Conservation (phyloP, 2,797 vertebrate species). For the Falco columbarius region DNA sequence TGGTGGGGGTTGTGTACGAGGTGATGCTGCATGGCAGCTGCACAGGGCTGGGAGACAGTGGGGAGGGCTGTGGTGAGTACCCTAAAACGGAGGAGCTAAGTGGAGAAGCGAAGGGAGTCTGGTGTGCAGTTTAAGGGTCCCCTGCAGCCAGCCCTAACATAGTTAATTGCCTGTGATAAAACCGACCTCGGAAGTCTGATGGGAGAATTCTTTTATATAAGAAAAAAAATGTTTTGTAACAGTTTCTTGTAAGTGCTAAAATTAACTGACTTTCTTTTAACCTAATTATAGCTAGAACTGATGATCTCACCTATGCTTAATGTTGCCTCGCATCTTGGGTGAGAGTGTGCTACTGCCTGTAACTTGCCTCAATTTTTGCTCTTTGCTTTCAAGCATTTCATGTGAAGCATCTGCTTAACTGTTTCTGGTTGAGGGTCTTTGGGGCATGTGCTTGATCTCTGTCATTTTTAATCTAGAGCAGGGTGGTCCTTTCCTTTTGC, state of each 20-base stretch:
- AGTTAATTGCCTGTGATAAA: constrained; percentile 70
- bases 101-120: not conserved
- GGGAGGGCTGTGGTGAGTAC: not conserved
- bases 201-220: constrained; percentile 53
- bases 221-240: constrained; percentile 53
- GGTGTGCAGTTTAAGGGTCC: not conserved
- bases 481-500: not conserved
- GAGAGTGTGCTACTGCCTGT: not conserved
- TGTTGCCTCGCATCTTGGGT: not conserved
- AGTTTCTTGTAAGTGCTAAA: constrained; percentile 64
- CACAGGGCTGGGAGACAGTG: not conserved
- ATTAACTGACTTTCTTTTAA: constrained; percentile 59
- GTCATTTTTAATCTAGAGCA: not conserved
- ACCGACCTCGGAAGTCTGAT: constrained; percentile 31
- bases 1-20: not conserved
- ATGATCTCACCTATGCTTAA: constrained; percentile 42
- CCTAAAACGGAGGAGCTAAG: not conserved
- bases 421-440: not conserved
- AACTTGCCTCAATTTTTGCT: not conserved
- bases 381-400: not conserved
- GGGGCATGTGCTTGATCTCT: not conserved
- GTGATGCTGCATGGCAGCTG: not conserved
- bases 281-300: constrained; percentile 45
- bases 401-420: not conserved
- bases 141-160: constrained; percentile 47